These are phyloP conservation scores for Lithobates pipiens DNA, from an alignment of 2,797 vertebrate species.

Conservation along the genomic window DNA sequence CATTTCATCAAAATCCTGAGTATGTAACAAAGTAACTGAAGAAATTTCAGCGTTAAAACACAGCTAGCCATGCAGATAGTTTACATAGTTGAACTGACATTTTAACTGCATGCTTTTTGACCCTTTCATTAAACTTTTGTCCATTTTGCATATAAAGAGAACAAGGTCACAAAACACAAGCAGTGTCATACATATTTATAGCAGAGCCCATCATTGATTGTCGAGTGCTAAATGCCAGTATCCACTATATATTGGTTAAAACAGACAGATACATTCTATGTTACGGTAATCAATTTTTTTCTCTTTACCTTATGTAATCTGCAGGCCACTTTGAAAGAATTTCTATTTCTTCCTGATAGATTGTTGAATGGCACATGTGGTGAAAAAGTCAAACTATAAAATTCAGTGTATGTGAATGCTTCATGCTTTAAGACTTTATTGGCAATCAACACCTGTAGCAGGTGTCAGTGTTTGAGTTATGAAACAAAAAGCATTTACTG, in stretches of 20 bases:
- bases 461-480: conserved; percentile 12
- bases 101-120: conserved; percentile 23
- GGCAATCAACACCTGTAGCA: not conserved
- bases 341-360: not conserved
- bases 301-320: conserved; percentile 10
- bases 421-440: conserved; percentile 16
- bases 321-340: not conserved
- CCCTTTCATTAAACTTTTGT: conserved; percentile 44
- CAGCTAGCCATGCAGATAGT: too few species aligned
- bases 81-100: not conserved
- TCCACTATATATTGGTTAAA: conserved; percentile 5
- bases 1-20: too few species aligned
- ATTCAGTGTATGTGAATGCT: not conserved
- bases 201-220: not conserved
- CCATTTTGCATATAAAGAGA: conserved; percentile 44
- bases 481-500: not conserved
- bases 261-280: not conserved
- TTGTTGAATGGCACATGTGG: not conserved
- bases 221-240: conserved; percentile 8
- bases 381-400: not conserved
- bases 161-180: conserved; percentile 32
- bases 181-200: conserved; percentile 44
- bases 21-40: too few species aligned
- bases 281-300: conserved; percentile 8
- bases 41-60: too few species aligned